phyloP scores from a whole-genome alignment of 1,140 invertebrate species.

The Nomia melanderi region DNA sequence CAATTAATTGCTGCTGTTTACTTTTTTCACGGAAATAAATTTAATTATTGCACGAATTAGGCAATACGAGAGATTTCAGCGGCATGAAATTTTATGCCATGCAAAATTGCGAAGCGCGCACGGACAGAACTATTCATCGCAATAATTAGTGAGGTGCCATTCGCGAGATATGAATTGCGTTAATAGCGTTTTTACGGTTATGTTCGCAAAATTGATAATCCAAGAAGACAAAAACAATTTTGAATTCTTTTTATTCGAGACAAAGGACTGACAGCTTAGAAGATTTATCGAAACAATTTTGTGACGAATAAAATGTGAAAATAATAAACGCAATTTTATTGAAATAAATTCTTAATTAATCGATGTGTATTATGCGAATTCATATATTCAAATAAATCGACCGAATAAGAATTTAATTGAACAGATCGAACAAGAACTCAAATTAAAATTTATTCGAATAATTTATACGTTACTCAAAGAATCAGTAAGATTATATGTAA shows the following conservation, averaged over 20 bases:
- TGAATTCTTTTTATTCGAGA: not conserved
- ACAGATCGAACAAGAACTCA: too few relatives aligned
- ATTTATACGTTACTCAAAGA: too few relatives aligned
- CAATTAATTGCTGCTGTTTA: not conserved
- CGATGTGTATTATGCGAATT: too few relatives aligned
- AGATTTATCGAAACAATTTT: too few relatives aligned
- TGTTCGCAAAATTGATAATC: conserved; percentile 9
- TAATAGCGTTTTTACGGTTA: conserved; percentile 6
- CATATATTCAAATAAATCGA: too few relatives aligned
- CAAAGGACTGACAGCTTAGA: not conserved
- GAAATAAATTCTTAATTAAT: too few relatives aligned
- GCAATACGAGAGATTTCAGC: not conserved
- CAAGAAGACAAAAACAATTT: conserved; percentile 5
- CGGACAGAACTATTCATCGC: not conserved
- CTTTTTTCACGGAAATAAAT: too few relatives aligned
- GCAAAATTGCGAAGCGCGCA: conserved; percentile 1
- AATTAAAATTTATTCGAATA: too few relatives aligned
- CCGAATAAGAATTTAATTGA: too few relatives aligned
- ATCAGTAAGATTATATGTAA: too few relatives aligned
- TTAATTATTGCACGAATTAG: not conserved
- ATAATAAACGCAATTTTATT: too few relatives aligned
- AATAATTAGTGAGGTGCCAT: conserved; percentile 15
- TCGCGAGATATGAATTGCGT: conserved; percentile 22
- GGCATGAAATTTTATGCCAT: not conserved
- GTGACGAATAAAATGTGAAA: too few relatives aligned